phyloP scores from a whole-genome alignment of 2,797 vertebrate species.

The Myotis pilosus region DNA sequence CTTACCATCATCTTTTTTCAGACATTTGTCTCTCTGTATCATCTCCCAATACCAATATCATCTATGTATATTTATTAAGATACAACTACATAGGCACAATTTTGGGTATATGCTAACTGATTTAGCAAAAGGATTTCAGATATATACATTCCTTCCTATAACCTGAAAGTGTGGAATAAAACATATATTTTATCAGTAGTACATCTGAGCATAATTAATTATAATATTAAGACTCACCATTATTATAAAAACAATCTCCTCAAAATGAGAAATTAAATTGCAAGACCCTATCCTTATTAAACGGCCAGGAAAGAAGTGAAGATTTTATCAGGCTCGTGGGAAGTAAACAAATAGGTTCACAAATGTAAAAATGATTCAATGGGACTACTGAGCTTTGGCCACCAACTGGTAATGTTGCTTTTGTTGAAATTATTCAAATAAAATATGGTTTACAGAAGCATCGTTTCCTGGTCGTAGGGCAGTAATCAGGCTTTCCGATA shows the following conservation, averaged over 20 bases:
- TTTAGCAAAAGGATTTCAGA: not conserved
- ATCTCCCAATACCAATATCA: not conserved
- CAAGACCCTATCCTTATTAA: not conserved
- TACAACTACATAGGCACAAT: not conserved
- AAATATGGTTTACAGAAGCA: not conserved
- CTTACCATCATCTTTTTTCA: not conserved
- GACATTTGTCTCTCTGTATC: not conserved
- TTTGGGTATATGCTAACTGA: not conserved
- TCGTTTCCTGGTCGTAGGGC: not conserved
- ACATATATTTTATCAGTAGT: not conserved
- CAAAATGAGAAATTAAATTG: not conserved
- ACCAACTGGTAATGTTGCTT: not conserved
- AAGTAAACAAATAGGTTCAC: not conserved
- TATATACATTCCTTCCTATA: not conserved
- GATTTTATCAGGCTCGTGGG: not conserved
- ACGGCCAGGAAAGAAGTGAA: not conserved
- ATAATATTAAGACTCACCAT: not conserved
- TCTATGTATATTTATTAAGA: not conserved
- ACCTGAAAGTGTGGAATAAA: not conserved
- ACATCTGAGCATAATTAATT: not conserved
- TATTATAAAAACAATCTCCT: not conserved
- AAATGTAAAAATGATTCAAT: not conserved
- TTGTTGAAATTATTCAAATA: not conserved
- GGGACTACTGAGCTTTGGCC: not conserved
- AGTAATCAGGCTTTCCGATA: not conserved